Evolutionary conservation across 2,888 invertebrate species (phyloP).

Genomic region (Megaustenia siamemsis): DNA sequence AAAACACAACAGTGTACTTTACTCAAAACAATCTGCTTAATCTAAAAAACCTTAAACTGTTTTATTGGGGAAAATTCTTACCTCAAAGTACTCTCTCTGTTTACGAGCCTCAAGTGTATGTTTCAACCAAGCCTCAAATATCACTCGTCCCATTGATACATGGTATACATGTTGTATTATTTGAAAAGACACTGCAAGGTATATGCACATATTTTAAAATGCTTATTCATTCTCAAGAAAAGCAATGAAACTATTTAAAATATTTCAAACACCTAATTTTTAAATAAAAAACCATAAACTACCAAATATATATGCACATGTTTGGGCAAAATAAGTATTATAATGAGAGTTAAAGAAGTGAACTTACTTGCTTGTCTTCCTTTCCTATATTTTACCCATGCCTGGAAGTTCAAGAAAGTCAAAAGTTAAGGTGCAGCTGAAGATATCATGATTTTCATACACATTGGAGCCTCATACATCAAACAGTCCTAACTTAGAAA

Average conservation of each 20-base stretch:
- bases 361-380: slow-evolving; percentile 79
- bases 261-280: no score
- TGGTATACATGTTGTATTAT: slow-evolving; percentile 76
- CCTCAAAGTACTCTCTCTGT: slow-evolving; percentile 80
- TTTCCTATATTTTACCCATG: slow-evolving; percentile 78
- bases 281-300: no score
- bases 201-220: not conserved
- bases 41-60: no score
- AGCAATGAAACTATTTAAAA: not conserved
- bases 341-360: not conserved
- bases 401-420: slow-evolving; percentile 62
- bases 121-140: slow-evolving; percentile 78
- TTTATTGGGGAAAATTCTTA: slow-evolving; percentile 62
- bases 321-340: no score
- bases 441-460: no score
- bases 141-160: slow-evolving; percentile 75
- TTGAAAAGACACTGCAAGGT: slow-evolving; percentile 75
- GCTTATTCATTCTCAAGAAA: not conserved
- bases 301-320: no score
- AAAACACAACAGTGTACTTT: no score
- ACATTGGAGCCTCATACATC: no score
- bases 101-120: slow-evolving; percentile 77
- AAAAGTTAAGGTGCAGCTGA: no score
- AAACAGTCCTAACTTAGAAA: no score
- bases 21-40: no score